phyloP scores from a whole-genome alignment of 2,888 invertebrate genomes.

The Eulithis prunata region DNA sequence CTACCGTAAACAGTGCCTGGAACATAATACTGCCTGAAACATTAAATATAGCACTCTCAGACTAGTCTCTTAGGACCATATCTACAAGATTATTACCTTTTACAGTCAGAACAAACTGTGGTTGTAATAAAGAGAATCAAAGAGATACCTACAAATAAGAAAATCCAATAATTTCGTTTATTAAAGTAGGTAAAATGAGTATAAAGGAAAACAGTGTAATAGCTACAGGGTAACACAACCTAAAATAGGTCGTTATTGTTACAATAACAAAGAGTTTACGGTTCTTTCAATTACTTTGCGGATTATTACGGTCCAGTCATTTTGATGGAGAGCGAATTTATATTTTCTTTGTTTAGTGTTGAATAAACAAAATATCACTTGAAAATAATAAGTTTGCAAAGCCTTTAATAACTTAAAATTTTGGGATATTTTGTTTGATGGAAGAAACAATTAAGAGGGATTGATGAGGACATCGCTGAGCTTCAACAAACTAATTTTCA shows the following conservation, averaged over 20 bases:
- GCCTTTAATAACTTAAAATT: neutral
- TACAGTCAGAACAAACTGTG: too few species aligned
- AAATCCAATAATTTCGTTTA: too few species aligned
- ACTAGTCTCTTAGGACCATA: too few species aligned
- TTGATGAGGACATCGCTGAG: neutral
- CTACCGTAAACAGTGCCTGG: too few species aligned
- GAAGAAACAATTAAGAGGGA: neutral
- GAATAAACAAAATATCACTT: slow-evolving; percentile 9
- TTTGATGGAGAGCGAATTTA: slow-evolving; percentile 17
- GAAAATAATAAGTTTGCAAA: slow-evolving; percentile 12
- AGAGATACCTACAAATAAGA: too few species aligned
- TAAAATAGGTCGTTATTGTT: slow-evolving; percentile 16
- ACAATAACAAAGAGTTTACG: slow-evolving; percentile 21
- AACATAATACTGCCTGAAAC: too few species aligned
- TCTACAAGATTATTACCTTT: too few species aligned
- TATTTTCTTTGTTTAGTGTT: slow-evolving; percentile 16
- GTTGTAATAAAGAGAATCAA: too few species aligned
- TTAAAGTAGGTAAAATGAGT: neutral
- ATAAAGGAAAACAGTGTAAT: neutral
- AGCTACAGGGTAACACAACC: neutral
- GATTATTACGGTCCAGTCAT: slow-evolving; percentile 23
- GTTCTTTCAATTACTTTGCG: slow-evolving; percentile 24
- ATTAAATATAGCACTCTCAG: too few species aligned
- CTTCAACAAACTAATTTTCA: neutral
- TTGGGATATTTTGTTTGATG: too few species aligned